phyloP scores from a whole-genome alignment of 2,888 invertebrate genomes.

The Heliconius ismenius region DNA sequence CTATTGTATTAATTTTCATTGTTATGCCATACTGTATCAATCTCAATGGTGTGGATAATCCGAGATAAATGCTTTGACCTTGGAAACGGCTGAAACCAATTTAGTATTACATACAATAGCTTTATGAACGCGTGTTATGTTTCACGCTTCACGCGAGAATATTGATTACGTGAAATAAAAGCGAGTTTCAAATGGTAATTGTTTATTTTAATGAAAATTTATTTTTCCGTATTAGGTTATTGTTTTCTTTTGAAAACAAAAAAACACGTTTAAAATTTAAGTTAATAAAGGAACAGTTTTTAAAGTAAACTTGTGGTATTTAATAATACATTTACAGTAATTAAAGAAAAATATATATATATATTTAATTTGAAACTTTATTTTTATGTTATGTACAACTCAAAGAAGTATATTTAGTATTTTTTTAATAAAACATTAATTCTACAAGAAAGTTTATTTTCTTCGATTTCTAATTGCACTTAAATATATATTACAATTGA shows the following conservation, averaged over 20 bases:
- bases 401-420: not conserved
- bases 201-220: not conserved
- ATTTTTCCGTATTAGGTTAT: not conserved
- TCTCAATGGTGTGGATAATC: slow-evolving; percentile 56
- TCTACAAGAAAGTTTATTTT: not conserved
- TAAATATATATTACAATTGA: not conserved
- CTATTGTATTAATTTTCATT: slow-evolving; percentile 45
- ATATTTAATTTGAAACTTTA: no score
- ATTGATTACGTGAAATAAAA: slow-evolving; percentile 12
- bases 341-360: no score
- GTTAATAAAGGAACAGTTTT: no score
- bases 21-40: slow-evolving; percentile 45
- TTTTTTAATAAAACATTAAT: no score
- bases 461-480: not conserved
- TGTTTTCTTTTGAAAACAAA: not conserved
- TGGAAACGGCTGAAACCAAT: slow-evolving; percentile 54
- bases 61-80: slow-evolving; percentile 63
- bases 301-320: no score
- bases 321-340: no score
- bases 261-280: no score
- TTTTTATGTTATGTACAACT: not conserved
- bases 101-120: slow-evolving; percentile 40
- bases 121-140: slow-evolving; percentile 13
- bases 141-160: slow-evolving; percentile 9
- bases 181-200: not conserved